These are phyloP conservation scores for Cotesia glomerata DNA, from an alignment of 1,140 invertebrate genomes.

Conservation along the genomic window DNA sequence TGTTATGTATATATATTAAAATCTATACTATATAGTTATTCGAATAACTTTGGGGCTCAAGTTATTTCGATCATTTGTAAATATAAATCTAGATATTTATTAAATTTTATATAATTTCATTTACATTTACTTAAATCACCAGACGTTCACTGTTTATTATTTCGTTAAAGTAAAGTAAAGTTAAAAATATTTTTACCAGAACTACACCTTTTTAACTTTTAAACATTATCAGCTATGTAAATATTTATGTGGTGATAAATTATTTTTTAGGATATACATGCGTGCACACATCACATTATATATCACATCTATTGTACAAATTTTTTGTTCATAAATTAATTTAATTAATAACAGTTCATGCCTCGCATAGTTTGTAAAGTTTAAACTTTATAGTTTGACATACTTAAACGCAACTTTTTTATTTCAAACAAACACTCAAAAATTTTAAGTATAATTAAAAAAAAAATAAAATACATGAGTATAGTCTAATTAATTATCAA, in stretches of 20 bases:
- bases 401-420: no score
- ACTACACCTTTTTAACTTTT: neutral
- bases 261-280: neutral
- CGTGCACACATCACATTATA: no score
- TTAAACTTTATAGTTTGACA: no score
- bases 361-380: no score
- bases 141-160: neutral
- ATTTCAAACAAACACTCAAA: no score
- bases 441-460: no score
- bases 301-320: no score
- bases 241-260: neutral
- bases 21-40: neutral
- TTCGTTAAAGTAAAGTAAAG: neutral
- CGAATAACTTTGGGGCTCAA: constrained; percentile 16
- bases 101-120: neutral
- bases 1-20: neutral
- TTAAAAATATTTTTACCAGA: no score
- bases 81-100: neutral
- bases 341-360: no score
- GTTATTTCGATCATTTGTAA: constrained; percentile 21
- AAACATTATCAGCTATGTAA: neutral
- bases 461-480: no score
- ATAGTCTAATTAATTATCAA: no score
- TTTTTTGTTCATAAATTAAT: no score
- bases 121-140: neutral